Evolutionary conservation across 2,888 invertebrate genomes (phyloP), one percentile per base, ranked within the genome.

Genomic region (Acanthopleura granulata): DNA sequence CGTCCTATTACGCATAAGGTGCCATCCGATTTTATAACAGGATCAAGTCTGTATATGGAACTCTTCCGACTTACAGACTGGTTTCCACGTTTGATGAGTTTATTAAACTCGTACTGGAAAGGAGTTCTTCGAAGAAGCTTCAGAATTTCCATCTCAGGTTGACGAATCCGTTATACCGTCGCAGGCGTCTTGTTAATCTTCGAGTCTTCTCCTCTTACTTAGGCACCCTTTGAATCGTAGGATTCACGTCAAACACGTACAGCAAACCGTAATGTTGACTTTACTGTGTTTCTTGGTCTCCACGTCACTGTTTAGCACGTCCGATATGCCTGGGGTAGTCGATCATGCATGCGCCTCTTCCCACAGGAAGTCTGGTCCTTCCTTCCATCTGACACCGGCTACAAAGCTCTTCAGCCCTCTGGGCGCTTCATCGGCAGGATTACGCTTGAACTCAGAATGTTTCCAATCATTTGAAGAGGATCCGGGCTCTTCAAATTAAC

Each of bases 341-440:
- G 75, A 72, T 72, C 75, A 75, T 40, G 18, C 15, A 0, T 14
- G 16, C 16, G 40, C 40, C n/a, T 22, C 22, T 15, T 61, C 18
- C 71, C 22, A 40, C 22, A 75, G 62, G 27, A 75, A 72, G 25
- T 57, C 71, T 15, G 75, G 72, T 22, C 75, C 75, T 18, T 61
- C 4, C 16, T 22, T 71, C 75, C 75, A 75, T n/a, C 51, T 29
- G 1, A 4, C 3, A 12, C 57, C 12, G 57, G 12, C 30, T 18
- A 6, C 29, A 4, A 14, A 75, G 25, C 49, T 71, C 72, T 18
- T 72, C 40, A n/a, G 72, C 40, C 14, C 75, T 16, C 75, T 40
- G 16, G 72, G 57, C 0, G 29, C 30, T 12, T 72, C 72, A 30
- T 75, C 75, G 12, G 75, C 75, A 0, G 75, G 75, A 30, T 75